Conservation (phyloP, 2,888 invertebrate species). For the Drosophila anceps region DNA sequence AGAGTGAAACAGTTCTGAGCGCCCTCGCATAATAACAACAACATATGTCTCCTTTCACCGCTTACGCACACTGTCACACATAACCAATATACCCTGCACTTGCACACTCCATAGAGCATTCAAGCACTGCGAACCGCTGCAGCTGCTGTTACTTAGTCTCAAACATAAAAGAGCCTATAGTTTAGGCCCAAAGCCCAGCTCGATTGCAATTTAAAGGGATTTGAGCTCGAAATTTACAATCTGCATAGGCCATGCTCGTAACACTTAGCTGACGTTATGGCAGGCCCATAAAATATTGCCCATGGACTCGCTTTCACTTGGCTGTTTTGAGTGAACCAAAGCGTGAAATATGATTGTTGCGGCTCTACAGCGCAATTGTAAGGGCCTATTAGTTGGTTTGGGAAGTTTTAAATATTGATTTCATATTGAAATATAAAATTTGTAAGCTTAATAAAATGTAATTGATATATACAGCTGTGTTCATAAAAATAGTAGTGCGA, state of each 20-base stretch:
- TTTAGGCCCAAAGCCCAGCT: conserved; percentile 33
- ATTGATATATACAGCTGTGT: no score
- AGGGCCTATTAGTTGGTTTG: conserved; percentile 26
- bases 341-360: conserved; percentile 79
- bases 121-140: conserved; percentile 47
- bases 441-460: background rate
- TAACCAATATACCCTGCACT: background rate
- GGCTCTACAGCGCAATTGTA: conserved; percentile 32
- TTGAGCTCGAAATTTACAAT: conserved; percentile 75
- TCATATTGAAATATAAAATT: background rate
- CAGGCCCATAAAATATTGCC: conserved; percentile 62
- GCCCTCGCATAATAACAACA: background rate
- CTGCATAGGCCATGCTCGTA: conserved; percentile 21
- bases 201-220: conserved; percentile 61
- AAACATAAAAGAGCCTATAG: conserved; percentile 43
- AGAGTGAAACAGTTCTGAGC: background rate
- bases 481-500: no score
- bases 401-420: background rate
- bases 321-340: conserved; percentile 65
- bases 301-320: conserved; percentile 44
- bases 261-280: conserved; percentile 49
- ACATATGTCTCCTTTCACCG: background rate
- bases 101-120: background rate
- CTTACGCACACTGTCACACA: no score
- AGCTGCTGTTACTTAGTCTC: conserved; percentile 48